Base-by-base conservation (phyloP, 2,113 vertebrate species). In the Rhineura floridana region DNA sequence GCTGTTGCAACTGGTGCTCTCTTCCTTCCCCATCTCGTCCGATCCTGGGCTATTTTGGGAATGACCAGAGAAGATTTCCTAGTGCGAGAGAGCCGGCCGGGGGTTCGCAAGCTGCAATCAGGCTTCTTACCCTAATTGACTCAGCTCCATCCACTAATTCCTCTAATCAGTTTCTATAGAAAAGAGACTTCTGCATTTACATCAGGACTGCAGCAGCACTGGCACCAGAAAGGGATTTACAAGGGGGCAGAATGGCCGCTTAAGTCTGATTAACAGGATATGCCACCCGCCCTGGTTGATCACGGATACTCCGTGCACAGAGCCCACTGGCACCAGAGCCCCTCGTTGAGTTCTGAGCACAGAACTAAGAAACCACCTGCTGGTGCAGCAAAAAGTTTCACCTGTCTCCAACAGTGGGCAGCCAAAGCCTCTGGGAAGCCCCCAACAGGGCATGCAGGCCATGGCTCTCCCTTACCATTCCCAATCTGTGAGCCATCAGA, bases 111-210 rank as follows among this genome's bases (percentile, higher is more conserved):
- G 36, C 48, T 21, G 52, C 65, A 55, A n/a, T 62, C 65, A 59
- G 36, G 48, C 50, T 11, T 59, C 77, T 87, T 33, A 42, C 46
- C 69, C 42, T 33, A 46, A 46, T 42, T 9, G 52, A 82, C 69
- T 87, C 86, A 28, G 69, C 70, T 62, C 52, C 52, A 13, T 28
- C 48, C 72, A 44, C 50, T 59, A 62, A 63, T 59, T 46, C 42
- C 67, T 17, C 75, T 46, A 46, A 87, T 73, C 86, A 59, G 86
- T 87, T 81, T 73, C 78, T 67, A 48, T 75, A 69, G 86, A 28
- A 48, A 73, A 87, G 78, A 63, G 21, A 46, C 4, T 2, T 48
- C 28, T 59, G 69, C 23, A 1, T 52, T 62, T 25, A 8, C 69
- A 28, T 33, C 79, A 36, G 86, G 39, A 12, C 52, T 33, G 55